Base-by-base conservation (phyloP, 2,888 invertebrate genomes). In the Harpalus rufipes region DNA sequence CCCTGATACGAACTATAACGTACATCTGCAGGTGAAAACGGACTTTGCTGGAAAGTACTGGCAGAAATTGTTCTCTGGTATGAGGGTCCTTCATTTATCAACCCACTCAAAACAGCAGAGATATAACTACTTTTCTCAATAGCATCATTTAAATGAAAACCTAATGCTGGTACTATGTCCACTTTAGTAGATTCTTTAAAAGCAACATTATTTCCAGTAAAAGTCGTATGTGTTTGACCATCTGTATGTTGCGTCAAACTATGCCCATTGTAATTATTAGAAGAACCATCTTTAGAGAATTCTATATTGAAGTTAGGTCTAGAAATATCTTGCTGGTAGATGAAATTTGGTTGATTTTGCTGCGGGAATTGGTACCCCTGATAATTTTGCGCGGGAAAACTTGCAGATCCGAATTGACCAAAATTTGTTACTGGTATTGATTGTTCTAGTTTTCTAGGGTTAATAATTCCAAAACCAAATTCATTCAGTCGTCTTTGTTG, bases 151-250 rank as follows among this genome's bases (percentile, higher is more conserved):
- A 91, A 87, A 3, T 90, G 88, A 76, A 91, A 91, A 63, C 90
- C 89, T 2, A 91, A 86, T 1, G 91, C 89, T 6, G 91, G 90
- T 14, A 91, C 88, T 4, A 91, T 88, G 87, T 91, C 91, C 0
- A 91, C 90, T 78, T 84, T 84, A 7, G 79, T 84, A 0, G 56
- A 44, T 56, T 84, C 84, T 56, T 84, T 79, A 39, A 56, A 84
- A 0, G 25, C 68, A 12, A 65, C 16, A 76, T 84, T 84, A 1
- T 84, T 61, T 0, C 81, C 81, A 14, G 58, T 81, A 14, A 51
- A 81, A 4, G 51, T 68, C 6, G 81, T 51, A 39, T 82, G 82
- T 56, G 82, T 72, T 1, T 82, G 82, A 6, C 82, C 82, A 39
- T 72, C 58, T n/a, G 51, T 10, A 16, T 82, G 82, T 12, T 72